phyloP scores from a whole-genome alignment of 1,140 invertebrate genomes.

The Popillia japonica region DNA sequence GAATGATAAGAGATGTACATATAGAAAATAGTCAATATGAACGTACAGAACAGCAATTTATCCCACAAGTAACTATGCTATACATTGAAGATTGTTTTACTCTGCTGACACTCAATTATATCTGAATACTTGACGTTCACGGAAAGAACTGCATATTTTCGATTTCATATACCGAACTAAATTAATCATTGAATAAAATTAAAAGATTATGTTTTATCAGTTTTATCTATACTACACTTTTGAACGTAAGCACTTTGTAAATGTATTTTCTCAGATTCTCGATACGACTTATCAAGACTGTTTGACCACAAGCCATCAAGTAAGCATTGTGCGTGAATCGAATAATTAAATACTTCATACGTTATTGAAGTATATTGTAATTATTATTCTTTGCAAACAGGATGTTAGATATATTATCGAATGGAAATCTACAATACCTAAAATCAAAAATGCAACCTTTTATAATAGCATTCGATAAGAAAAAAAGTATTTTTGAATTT shows the following conservation, averaged over 20 bases:
- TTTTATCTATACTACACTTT: neutral
- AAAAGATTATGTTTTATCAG: neutral
- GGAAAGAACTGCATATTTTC: neutral
- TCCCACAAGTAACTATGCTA: neutral
- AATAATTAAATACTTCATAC: neutral
- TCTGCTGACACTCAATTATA: neutral
- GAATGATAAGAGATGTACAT: too few relatives aligned
- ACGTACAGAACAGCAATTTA: neutral
- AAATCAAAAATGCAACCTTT: neutral
- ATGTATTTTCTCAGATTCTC: neutral
- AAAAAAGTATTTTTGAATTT: neutral
- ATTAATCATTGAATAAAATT: neutral
- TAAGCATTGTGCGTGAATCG: neutral
- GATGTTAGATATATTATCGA: neutral
- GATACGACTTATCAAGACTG: neutral
- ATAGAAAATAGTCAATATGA: neutral
- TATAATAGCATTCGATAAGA: neutral
- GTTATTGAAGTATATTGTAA: neutral
- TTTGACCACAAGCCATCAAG: constrained; percentile 2
- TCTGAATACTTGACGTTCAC: neutral
- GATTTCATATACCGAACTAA: neutral
- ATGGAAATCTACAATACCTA: neutral
- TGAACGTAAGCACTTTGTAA: neutral
- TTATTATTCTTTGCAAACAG: constrained; percentile 7
- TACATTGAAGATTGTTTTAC: neutral